A percentile compares a stretch with the other conserved stretches of the same genome.
Conservation (phyloP, 2,797 vertebrate genomes). For the Rhinoraja longicauda region DNA sequence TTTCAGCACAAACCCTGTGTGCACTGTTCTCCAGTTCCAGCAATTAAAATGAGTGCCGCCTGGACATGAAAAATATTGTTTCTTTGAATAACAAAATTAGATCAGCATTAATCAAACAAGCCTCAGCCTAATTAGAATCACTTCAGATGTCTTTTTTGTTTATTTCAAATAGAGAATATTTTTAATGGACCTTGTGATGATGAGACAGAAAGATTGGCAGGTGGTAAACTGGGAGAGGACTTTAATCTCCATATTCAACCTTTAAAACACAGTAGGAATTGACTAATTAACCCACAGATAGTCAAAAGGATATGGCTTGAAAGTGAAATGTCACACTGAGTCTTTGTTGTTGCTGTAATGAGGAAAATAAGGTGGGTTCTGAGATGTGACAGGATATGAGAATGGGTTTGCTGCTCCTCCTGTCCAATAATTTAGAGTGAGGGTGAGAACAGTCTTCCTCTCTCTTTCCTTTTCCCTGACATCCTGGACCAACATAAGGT, state of each 20-base stretch:
- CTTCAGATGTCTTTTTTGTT: background rate
- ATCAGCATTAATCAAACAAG: background rate
- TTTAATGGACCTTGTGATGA: background rate
- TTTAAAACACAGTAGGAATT: constrained; percentile 31
- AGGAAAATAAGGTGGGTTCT: background rate
- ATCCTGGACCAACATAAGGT: too few relatives aligned
- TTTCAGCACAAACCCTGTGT: background rate
- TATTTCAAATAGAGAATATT: constrained; percentile 12
- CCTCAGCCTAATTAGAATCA: background rate
- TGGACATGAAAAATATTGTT: background rate
- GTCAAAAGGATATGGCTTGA: background rate
- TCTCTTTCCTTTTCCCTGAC: background rate
- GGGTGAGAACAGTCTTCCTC: background rate
- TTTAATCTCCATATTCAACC: constrained; percentile 36
- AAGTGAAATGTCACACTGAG: constrained; percentile 27
- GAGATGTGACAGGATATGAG: background rate
- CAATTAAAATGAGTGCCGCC: background rate
- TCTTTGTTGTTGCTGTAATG: background rate
- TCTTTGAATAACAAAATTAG: background rate
- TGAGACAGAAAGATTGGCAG: constrained; percentile 15
- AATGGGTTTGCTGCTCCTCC: background rate
- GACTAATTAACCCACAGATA: constrained; percentile 30
- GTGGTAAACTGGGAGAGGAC: background rate
- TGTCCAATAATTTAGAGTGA: background rate
- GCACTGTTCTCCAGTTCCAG: background rate